phyloP scores from a whole-genome alignment of 2,888 invertebrate species.

The Agrenia bidenticulata region DNA sequence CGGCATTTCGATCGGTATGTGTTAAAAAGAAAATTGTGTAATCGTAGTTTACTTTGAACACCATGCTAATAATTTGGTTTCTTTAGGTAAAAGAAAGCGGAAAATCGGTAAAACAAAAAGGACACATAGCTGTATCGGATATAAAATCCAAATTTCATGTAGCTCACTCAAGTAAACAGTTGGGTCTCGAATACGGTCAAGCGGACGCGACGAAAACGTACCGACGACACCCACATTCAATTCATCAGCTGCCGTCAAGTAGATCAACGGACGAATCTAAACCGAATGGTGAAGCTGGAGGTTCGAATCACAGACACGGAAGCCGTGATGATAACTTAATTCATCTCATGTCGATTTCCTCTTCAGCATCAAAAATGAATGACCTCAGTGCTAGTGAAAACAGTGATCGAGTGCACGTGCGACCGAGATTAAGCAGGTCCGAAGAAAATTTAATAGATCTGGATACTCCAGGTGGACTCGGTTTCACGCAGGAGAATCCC shows the following conservation, averaged over 20 bases:
- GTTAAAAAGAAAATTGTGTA: background rate
- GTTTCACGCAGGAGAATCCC: conserved; percentile 51
- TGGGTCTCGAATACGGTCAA: conserved; percentile 30
- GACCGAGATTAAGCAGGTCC: conserved; percentile 50
- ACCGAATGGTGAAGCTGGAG: background rate
- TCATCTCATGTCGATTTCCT: conserved; percentile 44
- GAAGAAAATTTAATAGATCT: conserved; percentile 53
- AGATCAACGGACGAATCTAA: background rate
- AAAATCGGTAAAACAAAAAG: conserved; percentile 66
- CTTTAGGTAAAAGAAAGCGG: conserved; percentile 70
- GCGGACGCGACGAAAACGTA: conserved; percentile 40
- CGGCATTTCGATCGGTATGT: conserved; percentile 49
- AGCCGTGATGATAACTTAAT: conserved; percentile 48
- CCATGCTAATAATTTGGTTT: background rate
- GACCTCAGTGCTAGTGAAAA: conserved; percentile 18
- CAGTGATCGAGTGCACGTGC: conserved; percentile 28
- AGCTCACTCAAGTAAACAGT: conserved; percentile 18
- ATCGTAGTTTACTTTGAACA: background rate
- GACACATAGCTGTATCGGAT: conserved; percentile 71
- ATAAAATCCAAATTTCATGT: conserved; percentile 65
- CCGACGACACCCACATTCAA: conserved; percentile 24
- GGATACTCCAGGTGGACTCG: conserved; percentile 49
- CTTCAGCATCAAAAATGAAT: conserved; percentile 48
- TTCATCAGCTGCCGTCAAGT: background rate
- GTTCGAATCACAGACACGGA: conserved; percentile 29